Evolutionary conservation across 1,140 invertebrate genomes (phyloP), one percentile per base, ranked within the genome.

Genomic region (Leptinotarsa texana): DNA sequence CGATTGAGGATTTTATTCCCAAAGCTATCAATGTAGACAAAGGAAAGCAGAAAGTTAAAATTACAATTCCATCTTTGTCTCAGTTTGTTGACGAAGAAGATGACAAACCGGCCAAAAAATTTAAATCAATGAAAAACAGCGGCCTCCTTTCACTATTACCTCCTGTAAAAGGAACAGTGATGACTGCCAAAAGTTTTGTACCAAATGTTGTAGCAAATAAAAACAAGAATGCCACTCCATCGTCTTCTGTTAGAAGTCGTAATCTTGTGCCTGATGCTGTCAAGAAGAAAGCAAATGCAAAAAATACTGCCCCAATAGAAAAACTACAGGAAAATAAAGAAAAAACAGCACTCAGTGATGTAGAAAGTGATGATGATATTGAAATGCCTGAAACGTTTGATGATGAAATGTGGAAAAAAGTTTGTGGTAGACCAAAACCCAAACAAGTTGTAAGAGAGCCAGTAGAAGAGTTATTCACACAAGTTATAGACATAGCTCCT

Each of bases 341-440:
- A 13, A 72, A 78, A 69, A 22, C 33, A 42, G 49, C n/a, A 57
- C 18, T 48, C 17, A 79, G 72, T 66, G 77, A 81, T 65, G 73
- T 24, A 71, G 83, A 83, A 57, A 79, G 77, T 51, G 82, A 82
- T 74, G 81, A 82, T 70, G 79, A 80, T 68, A 77, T 83, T 57
- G 72, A 80, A 57, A 73, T 82, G 70, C 81, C 82, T 13, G 82
- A 84, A 68, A 81, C 79, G 13, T 85, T 82, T 75, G 84, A 85
- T 80, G 80, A 83, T 49, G 80, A 83, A 78, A 79, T 82, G 71
- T 85, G 84, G 84, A 74, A 82, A 49, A 80, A 82, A 77, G 79
- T 83, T 48, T 84, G 83, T 76, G 83, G 81, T 27, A 74, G 79
- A 75, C 72, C 70, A 42, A 71, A 81, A 82, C 71, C 33, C 47